phyloP scores from a whole-genome alignment of 2,888 invertebrate species.

The Mythimna albipuncta region DNA sequence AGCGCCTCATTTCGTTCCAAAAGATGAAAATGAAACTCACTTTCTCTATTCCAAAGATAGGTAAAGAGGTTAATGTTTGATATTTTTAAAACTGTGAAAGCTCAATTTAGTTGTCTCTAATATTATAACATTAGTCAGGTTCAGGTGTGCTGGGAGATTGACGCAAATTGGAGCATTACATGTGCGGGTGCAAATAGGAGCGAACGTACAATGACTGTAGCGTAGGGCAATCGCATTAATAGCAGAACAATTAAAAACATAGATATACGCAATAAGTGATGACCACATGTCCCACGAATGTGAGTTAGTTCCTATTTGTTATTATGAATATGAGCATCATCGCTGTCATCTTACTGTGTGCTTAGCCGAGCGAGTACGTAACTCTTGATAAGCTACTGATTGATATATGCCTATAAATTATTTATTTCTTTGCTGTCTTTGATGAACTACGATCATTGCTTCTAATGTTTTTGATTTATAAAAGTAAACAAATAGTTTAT shows the following conservation, averaged over 20 bases:
- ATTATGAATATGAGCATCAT: constrained; percentile 57
- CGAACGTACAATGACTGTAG: constrained; percentile 66
- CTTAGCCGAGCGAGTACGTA: constrained; percentile 48
- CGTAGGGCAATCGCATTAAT: constrained; percentile 67
- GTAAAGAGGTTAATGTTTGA: constrained; percentile 33
- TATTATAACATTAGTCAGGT: constrained; percentile 73
- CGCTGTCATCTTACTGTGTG: constrained; percentile 49
- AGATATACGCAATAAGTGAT: constrained; percentile 69
- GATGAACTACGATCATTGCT: constrained; percentile 22
- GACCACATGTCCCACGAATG: constrained; percentile 70
- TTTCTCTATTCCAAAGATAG: constrained; percentile 45
- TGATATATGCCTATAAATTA: constrained; percentile 59
- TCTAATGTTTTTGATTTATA: constrained; percentile 35
- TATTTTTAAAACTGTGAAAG: constrained; percentile 32
- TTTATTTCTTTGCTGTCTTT: constrained; percentile 40
- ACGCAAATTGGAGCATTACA: constrained; percentile 77
- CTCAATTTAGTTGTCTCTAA: constrained; percentile 64
- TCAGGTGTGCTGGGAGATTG: constrained; percentile 77
- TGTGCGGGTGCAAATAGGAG: constrained; percentile 71
- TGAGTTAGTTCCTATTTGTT: constrained; percentile 65
- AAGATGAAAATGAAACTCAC: constrained; percentile 27
- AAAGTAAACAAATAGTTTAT: constrained; percentile 21
- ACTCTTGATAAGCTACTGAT: constrained; percentile 65
- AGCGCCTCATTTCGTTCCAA: constrained; percentile 22
- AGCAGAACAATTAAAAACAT: constrained; percentile 68